Base-by-base conservation (phyloP, 2,113 vertebrate species). In the Tychaedon coryphoeus region DNA sequence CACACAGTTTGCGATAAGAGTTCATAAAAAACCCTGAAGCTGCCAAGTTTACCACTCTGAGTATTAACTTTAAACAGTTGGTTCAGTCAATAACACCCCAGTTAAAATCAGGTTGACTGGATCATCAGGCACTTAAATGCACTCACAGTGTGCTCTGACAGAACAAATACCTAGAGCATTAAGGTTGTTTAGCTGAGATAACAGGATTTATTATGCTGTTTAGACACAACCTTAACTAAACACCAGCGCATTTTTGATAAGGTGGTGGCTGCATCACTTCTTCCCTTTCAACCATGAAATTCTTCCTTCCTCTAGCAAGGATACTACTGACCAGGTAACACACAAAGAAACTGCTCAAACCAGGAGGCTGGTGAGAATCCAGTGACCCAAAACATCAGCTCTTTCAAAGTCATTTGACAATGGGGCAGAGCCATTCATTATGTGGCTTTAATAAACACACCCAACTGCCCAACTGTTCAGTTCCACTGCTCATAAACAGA, bases 61-160 rank as follows among this genome's bases (percentile, higher is more conserved):
- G 50, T 12, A 50, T 70, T 83, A 89, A 85, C 74, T 57, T 70
- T 8, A 40, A 93, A 36, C 54, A 75, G 79, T 22, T 91, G 89
- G 47, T 91, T 86, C 93, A 96, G 67, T 43, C 91, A 93, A 7
- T 67, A 90, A 71, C 74, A 64, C 38, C 31, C 64, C 88, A 96
- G 85, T 95, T 90, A 95, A 90, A 93, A 91, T 54, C 70, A 70
- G 47, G 82, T 4, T 95, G 77, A 29, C 53, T 82, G 87, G 89
- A 29, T 96, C 93, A 90, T 95, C 85, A 96, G 58, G 70, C 84
- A 76, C 29, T 38, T 26, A 47, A 87, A 69, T 34, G 72, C 10
- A 54, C 36, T 61, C 50, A 13, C 42, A 60, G 5, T 9, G 14
- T 7, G 4, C 31, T 22, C 16, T 86, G 76, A 20, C 48, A 76